Evolutionary conservation across 2,888 invertebrate species (phyloP).

Genomic region (Rhaphigaster nebulosa): DNA sequence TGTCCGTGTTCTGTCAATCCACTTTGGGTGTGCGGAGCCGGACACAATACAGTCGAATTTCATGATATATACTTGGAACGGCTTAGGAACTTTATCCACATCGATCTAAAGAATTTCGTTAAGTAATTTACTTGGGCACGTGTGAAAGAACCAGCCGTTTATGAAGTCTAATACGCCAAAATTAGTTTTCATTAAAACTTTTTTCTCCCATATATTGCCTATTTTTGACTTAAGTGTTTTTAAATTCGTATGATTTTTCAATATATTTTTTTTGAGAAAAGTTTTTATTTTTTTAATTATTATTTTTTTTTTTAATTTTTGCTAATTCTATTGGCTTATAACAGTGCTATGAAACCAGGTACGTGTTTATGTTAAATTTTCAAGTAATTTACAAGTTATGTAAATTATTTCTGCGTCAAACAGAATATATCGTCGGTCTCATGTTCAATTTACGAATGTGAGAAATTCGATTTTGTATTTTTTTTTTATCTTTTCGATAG

Average conservation of each 20-base stretch:
- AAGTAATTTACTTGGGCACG: neutral
- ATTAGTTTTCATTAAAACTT: neutral
- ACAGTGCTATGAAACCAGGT: too few species aligned
- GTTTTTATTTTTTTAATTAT: neutral
- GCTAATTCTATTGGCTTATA: too few species aligned
- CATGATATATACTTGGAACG: conserved; percentile 97
- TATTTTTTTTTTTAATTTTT: too few species aligned
- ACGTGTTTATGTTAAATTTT: too few species aligned
- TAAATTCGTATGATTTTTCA: neutral
- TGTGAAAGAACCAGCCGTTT: neutral
- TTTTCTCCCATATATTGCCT: neutral
- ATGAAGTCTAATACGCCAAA: neutral
- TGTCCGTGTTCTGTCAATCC: conserved; percentile 97
- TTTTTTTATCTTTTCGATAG: too few species aligned
- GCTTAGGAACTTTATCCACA: conserved; percentile 92
- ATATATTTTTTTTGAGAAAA: neutral
- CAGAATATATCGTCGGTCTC: too few species aligned
- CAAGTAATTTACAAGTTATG: too few species aligned
- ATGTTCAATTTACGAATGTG: too few species aligned
- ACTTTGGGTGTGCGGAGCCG: conserved; percentile 97
- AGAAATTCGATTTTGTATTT: too few species aligned
- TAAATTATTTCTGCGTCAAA: too few species aligned
- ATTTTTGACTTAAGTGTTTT: neutral
- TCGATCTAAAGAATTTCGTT: neutral
- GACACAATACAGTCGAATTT: conserved; percentile 98